Evolutionary conservation across 2,113 vertebrate species (phyloP).

Genomic region (Casuarius casuarius): DNA sequence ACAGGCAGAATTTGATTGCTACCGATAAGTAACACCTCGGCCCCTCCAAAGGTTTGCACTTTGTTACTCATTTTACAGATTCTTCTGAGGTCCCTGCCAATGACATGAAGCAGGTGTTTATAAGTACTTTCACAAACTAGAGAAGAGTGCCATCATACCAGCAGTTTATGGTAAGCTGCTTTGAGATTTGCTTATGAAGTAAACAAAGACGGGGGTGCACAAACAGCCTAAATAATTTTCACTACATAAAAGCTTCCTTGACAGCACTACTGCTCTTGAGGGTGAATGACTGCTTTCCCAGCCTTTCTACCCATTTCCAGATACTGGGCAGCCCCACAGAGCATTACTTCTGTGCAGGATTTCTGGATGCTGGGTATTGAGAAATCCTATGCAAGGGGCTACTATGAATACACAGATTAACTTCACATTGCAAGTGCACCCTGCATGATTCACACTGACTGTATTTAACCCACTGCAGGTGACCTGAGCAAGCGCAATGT

Average conservation of each 20-base stretch:
- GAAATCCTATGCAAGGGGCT: not conserved
- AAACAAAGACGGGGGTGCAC: not conserved
- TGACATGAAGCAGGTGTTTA: not conserved
- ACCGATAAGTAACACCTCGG: not conserved
- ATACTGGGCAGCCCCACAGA: not conserved
- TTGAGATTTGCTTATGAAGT: not conserved
- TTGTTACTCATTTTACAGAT: not conserved
- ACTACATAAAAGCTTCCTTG: not conserved
- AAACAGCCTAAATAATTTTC: not conserved
- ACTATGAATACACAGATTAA: not conserved
- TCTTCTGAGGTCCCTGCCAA: not conserved
- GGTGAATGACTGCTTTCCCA: not conserved
- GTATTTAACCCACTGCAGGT: not conserved
- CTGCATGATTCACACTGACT: not conserved
- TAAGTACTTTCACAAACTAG: not conserved
- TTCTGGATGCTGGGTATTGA: not conserved
- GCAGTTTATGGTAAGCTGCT: not conserved
- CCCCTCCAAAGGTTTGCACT: not conserved
- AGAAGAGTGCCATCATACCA: not conserved
- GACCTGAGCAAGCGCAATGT: not conserved
- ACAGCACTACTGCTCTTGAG: not conserved
- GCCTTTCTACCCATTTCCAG: not conserved
- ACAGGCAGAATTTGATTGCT: not conserved
- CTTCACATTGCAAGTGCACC: not conserved
- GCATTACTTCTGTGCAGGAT: not conserved